phyloP scores from a whole-genome alignment of 2,797 vertebrate genomes.

The Pygocentrus nattereri region DNA sequence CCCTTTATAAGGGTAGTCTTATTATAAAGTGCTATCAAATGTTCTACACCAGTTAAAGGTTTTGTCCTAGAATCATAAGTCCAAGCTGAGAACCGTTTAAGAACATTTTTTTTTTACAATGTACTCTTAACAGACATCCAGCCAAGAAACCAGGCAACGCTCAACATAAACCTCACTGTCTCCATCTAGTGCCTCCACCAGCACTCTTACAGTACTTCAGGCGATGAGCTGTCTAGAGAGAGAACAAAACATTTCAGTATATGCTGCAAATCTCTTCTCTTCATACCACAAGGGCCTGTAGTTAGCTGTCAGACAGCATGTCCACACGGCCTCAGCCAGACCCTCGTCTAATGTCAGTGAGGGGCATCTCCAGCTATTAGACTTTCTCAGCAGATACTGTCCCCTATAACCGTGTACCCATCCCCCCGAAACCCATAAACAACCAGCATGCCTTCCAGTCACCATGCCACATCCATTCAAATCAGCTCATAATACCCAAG shows the following conservation, averaged over 20 bases:
- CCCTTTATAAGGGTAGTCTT: too few species aligned
- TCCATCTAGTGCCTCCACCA: constrained; percentile 76
- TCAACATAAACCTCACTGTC: constrained; percentile 68
- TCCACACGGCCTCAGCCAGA: constrained; percentile 28
- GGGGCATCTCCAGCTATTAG: constrained; percentile 42
- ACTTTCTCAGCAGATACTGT: constrained; percentile 37
- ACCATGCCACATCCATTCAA: constrained; percentile 46
- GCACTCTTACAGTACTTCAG: constrained; percentile 47
- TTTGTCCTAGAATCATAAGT: not conserved
- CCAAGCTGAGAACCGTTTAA: not conserved
- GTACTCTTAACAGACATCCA: not conserved
- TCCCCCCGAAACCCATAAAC: constrained; percentile 30
- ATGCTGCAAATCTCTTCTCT: constrained; percentile 31
- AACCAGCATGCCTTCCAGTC: constrained; percentile 45
- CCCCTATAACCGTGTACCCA: constrained; percentile 22
- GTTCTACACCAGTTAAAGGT: too few species aligned
- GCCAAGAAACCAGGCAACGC: not conserved
- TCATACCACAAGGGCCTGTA: constrained; percentile 10
- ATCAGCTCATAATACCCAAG: constrained; percentile 27
- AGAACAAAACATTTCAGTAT: constrained; percentile 35
- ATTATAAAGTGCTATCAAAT: too few species aligned
- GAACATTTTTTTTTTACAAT: not conserved
- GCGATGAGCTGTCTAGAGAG: constrained; percentile 60
- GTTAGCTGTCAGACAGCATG: constrained; percentile 37
- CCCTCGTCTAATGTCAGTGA: constrained; percentile 37